phyloP scores from a whole-genome alignment of 2,113 vertebrate species.

The Actenoides hombroni region DNA sequence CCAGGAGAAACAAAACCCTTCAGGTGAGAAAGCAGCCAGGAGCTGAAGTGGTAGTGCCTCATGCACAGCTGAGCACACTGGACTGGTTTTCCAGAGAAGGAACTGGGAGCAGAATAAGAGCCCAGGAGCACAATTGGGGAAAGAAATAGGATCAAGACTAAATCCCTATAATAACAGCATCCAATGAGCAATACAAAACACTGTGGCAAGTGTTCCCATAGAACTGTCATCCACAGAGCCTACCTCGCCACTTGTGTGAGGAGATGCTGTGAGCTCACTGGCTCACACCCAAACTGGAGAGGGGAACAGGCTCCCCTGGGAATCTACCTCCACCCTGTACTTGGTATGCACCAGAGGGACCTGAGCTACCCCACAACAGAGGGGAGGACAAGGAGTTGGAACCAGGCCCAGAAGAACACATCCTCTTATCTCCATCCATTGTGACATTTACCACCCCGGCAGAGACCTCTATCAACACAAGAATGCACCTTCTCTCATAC shows the following conservation, averaged over 20 bases:
- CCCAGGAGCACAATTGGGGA: background rate
- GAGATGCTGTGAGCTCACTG: background rate
- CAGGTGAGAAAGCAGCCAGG: background rate
- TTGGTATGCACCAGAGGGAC: background rate
- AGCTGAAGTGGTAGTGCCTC: background rate
- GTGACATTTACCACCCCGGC: background rate
- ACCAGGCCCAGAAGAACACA: background rate
- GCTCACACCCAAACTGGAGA: background rate
- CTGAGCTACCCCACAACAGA: background rate
- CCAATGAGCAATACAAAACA: background rate
- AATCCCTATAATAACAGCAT: background rate
- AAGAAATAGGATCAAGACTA: background rate
- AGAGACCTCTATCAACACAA: background rate
- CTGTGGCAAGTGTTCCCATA: background rate
- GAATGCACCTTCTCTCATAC: background rate
- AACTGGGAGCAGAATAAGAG: background rate
- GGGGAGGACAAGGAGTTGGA: background rate
- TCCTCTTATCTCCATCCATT: background rate
- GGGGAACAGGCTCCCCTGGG: background rate
- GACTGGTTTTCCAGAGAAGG: background rate
- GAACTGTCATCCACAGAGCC: background rate
- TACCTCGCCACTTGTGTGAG: fast-evolving
- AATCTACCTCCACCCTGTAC: background rate
- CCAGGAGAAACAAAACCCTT: background rate
- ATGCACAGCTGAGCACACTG: background rate